phyloP scores from a whole-genome alignment of 2,113 vertebrate genomes.

The Picathartes gymnocephalus region DNA sequence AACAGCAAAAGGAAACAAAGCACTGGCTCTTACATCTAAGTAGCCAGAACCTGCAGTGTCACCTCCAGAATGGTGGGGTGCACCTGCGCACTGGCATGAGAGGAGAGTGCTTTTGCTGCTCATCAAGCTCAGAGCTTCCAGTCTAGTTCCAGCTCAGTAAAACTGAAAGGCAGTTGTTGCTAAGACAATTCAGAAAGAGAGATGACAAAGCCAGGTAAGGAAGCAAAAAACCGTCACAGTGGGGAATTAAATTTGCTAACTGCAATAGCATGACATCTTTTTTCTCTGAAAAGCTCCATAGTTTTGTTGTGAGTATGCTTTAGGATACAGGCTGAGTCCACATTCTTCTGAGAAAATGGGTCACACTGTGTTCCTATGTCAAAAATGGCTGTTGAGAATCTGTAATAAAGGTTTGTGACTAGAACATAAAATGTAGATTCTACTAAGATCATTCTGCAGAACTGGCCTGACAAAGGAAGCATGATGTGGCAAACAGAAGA shows the following conservation, averaged over 20 bases:
- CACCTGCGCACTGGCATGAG: accelerated
- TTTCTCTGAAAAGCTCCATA: neutral
- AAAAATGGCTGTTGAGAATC: neutral
- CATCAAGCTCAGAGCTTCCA: neutral
- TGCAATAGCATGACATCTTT: neutral
- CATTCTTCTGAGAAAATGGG: neutral
- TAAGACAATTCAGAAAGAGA: neutral
- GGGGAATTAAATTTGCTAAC: neutral
- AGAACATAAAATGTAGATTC: neutral
- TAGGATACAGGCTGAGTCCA: neutral
- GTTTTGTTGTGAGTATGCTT: neutral
- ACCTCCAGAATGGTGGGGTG: no score
- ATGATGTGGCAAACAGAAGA: neutral
- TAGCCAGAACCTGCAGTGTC: neutral
- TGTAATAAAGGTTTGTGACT: neutral
- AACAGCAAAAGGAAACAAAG: neutral
- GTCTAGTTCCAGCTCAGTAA: neutral
- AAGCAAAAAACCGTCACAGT: accelerated
- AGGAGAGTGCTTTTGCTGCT: neutral
- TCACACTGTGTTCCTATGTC: neutral
- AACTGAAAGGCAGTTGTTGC: neutral
- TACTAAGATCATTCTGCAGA: neutral
- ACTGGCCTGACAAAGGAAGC: neutral
- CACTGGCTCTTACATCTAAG: neutral
- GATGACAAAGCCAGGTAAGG: neutral